These are phyloP conservation scores for Margaritifera margaritifera DNA, from an alignment of 2,888 invertebrate genomes.

Conservation along the genomic window DNA sequence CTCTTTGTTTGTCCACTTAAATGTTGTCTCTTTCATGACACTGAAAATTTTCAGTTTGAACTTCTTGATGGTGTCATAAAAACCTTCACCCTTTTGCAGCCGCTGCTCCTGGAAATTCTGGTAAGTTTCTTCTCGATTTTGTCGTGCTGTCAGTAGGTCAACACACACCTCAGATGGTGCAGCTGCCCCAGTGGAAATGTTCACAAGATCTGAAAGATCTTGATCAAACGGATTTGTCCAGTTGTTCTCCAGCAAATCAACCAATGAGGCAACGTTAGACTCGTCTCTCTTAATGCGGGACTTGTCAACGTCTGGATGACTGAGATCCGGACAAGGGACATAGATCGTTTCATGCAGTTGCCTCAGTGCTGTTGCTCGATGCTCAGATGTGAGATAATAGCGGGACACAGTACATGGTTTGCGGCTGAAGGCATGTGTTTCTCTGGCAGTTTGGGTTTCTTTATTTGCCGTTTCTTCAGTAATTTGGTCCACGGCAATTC, in stretches of 20 bases:
- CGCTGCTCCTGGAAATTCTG: no score
- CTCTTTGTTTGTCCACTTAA: no score
- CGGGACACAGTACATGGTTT: constrained; percentile 26
- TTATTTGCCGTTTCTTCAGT: constrained; percentile 31
- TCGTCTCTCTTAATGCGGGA: constrained; percentile 7
- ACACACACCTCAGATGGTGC: constrained; percentile 12
- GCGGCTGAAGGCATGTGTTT: constrained; percentile 30
- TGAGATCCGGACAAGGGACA: background rate
- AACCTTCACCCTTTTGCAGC: no score
- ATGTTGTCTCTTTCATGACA: no score
- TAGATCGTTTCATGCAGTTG: constrained; percentile 8
- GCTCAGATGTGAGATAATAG: constrained; percentile 34
- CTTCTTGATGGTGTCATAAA: no score
- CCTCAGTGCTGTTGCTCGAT: constrained; percentile 16
- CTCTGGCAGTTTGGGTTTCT: constrained; percentile 37
- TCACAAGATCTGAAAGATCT: constrained; percentile 12
- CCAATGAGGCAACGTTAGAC: background rate
- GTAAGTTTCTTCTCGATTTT: no score
- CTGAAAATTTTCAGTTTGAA: no score
- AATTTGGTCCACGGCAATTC: constrained; percentile 35
- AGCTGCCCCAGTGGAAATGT: constrained; percentile 12
- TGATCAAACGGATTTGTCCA: constrained; percentile 26
- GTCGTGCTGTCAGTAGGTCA: constrained; percentile 13
- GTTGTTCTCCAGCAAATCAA: constrained; percentile 14
- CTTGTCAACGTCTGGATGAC: constrained; percentile 3